These are phyloP conservation scores for Theonella swinhoei DNA, from an alignment of 37 sponge, comb jelly and placozoan genomes.

Conservation along the genomic window DNA sequence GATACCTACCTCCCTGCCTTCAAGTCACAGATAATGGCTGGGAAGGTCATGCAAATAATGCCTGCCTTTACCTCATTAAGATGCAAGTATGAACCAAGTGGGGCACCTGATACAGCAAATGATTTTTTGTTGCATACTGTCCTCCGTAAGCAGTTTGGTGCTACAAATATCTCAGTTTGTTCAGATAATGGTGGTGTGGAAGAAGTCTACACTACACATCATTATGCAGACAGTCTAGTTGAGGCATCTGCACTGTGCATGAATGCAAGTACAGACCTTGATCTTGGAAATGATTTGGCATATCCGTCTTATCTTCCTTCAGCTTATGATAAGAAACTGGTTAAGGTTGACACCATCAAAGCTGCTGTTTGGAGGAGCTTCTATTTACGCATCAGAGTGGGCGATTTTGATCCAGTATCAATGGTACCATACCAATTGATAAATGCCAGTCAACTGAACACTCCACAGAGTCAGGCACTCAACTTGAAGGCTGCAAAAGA, in stretches of 20 bases:
- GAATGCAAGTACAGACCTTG: constrained; percentile 57
- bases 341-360: constrained; percentile 5
- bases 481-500: constrained; percentile 60
- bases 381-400: constrained; percentile 34
- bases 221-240: constrained; percentile 24
- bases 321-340: constrained; percentile 12
- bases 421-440: constrained; percentile 56
- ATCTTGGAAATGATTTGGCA: constrained; percentile 42
- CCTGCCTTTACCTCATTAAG: constrained; percentile 46
- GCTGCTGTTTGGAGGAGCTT: constrained; percentile 47
- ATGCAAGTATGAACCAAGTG: not conserved
- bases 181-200: constrained; percentile 52
- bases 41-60: constrained; percentile 45
- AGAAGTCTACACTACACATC: constrained; percentile 37
- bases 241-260: constrained; percentile 48
- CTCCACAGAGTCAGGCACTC: constrained; percentile 26
- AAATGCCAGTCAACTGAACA: constrained; percentile 44
- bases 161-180: constrained; percentile 34
- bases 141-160: constrained; percentile 50
- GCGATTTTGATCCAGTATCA: constrained; percentile 60
- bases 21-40: constrained; percentile 54
- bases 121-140: constrained; percentile 34
- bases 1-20: constrained; percentile 58
- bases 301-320: constrained; percentile 22
- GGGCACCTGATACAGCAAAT: constrained; percentile 63